Conservation (phyloP, 2,888 invertebrate genomes). For the Hirtodrosophila trivittata region DNA sequence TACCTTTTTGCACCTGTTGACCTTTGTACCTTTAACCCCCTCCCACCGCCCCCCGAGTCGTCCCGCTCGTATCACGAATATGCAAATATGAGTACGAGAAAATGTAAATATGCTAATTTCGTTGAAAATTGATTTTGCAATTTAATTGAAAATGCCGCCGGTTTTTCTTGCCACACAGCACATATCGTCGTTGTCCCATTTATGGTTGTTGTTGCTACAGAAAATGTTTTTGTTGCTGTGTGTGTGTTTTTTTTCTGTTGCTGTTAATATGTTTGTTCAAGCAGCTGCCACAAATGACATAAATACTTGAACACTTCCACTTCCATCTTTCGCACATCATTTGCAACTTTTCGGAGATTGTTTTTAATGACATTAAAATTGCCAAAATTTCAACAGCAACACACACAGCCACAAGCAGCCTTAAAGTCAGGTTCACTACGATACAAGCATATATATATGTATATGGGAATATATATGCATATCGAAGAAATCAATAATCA, state of each 20-base stretch:
- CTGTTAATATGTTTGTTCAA: slow-evolving; percentile 60
- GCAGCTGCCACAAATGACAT: slow-evolving; percentile 79
- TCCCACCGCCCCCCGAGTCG: neutral
- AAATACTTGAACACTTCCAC: slow-evolving; percentile 49
- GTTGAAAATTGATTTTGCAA: slow-evolving; percentile 77
- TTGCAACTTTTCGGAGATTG: slow-evolving; percentile 69
- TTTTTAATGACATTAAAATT: slow-evolving; percentile 78
- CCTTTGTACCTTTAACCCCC: slow-evolving; percentile 31
- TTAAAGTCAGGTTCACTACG: too few species aligned
- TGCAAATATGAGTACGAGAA: slow-evolving; percentile 64
- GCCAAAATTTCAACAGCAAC: slow-evolving; percentile 70
- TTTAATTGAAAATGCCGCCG: slow-evolving; percentile 73
- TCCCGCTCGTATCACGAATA: slow-evolving; percentile 51
- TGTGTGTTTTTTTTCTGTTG: slow-evolving; percentile 17
- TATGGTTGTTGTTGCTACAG: slow-evolving; percentile 17
- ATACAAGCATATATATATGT: too few species aligned
- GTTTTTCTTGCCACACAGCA: slow-evolving; percentile 36
- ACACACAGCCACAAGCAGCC: neutral
- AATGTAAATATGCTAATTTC: slow-evolving; percentile 75
- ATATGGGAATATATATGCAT: neutral
- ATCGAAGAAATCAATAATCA: slow-evolving; percentile 70
- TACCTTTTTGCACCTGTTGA: slow-evolving; percentile 75
- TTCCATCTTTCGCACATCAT: slow-evolving; percentile 62
- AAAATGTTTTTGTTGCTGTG: slow-evolving; percentile 27
- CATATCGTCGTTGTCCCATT: slow-evolving; percentile 33